Conservation (phyloP, 64 coral and sea anemone genomes). For the Stylophora pistillata region DNA sequence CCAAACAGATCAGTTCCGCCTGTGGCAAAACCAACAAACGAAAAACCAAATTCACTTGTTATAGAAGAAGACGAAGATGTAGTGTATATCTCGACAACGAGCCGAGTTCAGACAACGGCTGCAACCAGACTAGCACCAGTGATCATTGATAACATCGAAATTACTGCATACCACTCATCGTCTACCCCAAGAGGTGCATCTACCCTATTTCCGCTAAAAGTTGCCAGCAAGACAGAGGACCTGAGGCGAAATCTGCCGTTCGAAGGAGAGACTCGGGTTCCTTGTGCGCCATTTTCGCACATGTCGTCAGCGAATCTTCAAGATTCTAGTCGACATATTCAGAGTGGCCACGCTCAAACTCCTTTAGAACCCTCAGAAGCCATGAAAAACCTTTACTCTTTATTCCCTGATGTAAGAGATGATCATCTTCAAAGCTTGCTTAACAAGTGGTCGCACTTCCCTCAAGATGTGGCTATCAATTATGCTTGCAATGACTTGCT, state of each 20-base stretch:
- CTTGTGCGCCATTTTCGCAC: background rate
- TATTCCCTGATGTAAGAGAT: constrained; percentile 78
- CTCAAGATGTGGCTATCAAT: constrained; percentile 11
- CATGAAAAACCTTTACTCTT: constrained; percentile 10
- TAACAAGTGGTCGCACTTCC: constrained; percentile 41
- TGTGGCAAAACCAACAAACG: background rate
- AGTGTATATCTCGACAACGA: constrained; percentile 3
- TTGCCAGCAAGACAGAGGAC: background rate
- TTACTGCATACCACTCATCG: background rate
- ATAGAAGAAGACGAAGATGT: constrained; percentile 52
- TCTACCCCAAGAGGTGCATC: background rate
- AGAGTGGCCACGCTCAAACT: background rate
- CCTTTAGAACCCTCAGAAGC: background rate
- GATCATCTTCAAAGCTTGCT: constrained; percentile 55
- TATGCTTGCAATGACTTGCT: constrained; percentile 67
- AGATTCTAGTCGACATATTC: background rate
- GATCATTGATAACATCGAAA: background rate
- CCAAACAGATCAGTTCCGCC: background rate
- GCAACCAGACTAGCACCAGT: background rate
- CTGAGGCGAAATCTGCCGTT: background rate
- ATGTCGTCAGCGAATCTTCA: background rate
- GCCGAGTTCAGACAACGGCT: background rate
- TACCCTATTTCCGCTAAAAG: background rate
- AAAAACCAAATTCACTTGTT: background rate
- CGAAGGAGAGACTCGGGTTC: background rate